Evolutionary conservation across 2,797 vertebrate genomes (phyloP), one percentile per base, ranked within the genome.

Genomic region (Esox masquinongy): DNA sequence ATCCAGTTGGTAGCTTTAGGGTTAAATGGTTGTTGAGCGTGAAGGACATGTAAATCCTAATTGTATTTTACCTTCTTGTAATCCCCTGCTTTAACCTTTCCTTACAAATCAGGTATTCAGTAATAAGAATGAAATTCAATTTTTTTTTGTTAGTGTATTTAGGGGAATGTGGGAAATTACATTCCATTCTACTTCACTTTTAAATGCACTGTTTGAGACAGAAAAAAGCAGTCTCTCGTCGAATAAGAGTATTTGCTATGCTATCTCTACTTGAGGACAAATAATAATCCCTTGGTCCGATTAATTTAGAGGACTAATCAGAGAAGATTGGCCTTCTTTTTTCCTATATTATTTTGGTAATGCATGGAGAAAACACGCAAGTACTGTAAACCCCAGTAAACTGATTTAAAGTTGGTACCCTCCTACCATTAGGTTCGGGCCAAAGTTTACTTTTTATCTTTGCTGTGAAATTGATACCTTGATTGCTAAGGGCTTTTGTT

Each of bases 221-320:
- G 73, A 83, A 53, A 83, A 61, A 85, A 70, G 0, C 69, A 7
- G 34, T 24, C 43, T 47, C 43, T 47, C 6, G 11, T 47, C 43
- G 2, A 47, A 11, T 47, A 47, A 11, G 12, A 47, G 43, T 47
- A 14, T 14, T 47, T 47, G 43, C 43, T 47, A 47, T 47, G 43
- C 12, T 14, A 14, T 47, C 43, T 47, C 43, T 19, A 24, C 24
- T 19, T n/a, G 66, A 31, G 66, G 17, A 70, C 79, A 75, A 76
- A n/a, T 15, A 56, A 61, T 84, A 84, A 89, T 88, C 83, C 83
- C 74, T 29, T 14, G 47, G 76, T 81, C 77, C 84, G 86, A 87
- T 90, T 84, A 64, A 83, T 87, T 84, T 70, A 79, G 82, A 74
- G 79, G 72, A 80, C 76, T 77, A 70, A 72, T 82, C 72, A n/a